Conservation (phyloP, 1,140 invertebrate genomes). For the Brachionus plicatilis region DNA sequence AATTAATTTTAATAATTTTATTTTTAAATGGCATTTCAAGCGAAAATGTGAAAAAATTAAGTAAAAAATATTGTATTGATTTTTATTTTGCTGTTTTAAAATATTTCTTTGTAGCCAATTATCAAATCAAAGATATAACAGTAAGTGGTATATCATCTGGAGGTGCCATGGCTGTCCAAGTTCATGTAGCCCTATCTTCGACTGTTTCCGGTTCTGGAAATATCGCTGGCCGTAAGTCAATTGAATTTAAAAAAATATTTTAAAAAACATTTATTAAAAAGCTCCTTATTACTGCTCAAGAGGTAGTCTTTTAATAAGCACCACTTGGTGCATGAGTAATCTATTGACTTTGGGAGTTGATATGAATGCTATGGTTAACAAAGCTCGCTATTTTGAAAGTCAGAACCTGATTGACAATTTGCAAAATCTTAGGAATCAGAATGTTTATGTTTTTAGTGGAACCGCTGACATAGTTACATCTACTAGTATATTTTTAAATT, state of each 20-base stretch:
- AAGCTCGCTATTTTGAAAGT: not conserved
- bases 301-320: constrained; percentile 43
- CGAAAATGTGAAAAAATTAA: not conserved
- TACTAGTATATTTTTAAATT: constrained; percentile 43
- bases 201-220: constrained; percentile 52
- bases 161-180: constrained; percentile 54
- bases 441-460: constrained; percentile 53
- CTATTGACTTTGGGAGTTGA: constrained; percentile 45
- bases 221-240: constrained; percentile 51
- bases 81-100: not conserved
- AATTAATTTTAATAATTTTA: not conserved
- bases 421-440: constrained; percentile 46
- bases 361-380: not conserved
- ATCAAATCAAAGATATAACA: constrained; percentile 46
- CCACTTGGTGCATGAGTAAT: constrained; percentile 48
- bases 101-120: constrained; percentile 44
- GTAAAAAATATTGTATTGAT: not conserved
- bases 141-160: constrained; percentile 56
- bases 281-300: constrained; percentile 51
- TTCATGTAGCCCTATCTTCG: constrained; percentile 52
- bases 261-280: constrained; percentile 36
- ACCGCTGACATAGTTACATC: constrained; percentile 49
- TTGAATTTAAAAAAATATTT: not conserved
- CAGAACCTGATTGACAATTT: constrained; percentile 47
- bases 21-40: not conserved